Percentiles rank a stretch among this genome's conserved stretches.
Conservation (phyloP, 2,113 vertebrate genomes). For the Psilopsiagon aymara region DNA sequence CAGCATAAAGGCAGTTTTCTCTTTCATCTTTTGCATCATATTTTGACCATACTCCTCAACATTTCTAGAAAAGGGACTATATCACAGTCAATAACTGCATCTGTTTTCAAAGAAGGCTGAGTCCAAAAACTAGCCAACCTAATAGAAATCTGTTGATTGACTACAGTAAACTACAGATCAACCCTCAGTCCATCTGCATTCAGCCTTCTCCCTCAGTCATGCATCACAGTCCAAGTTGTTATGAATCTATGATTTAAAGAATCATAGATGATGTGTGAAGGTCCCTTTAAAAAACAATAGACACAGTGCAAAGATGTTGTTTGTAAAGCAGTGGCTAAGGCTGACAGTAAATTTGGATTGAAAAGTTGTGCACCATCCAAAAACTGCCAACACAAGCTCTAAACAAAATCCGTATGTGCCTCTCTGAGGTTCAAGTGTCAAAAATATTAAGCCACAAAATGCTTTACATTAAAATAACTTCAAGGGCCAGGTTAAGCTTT, state of each 20-base stretch:
- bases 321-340: background rate
- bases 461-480: slow-evolving; percentile 54
- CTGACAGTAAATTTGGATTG: slow-evolving; percentile 4
- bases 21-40: slow-evolving; percentile 35
- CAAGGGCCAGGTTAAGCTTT: slow-evolving; percentile 55
- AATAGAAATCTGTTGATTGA: slow-evolving; percentile 16
- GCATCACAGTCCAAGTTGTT: background rate
- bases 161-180: background rate
- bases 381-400: slow-evolving; percentile 39
- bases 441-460: slow-evolving; percentile 54
- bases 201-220: background rate
- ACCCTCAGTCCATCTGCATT: background rate
- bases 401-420: slow-evolving; percentile 58
- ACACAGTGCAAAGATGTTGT: background rate
- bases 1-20: background rate
- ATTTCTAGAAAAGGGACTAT: background rate
- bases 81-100: slow-evolving; percentile 15
- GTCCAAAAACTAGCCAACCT: background rate
- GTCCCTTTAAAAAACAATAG: background rate
- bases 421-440: slow-evolving; percentile 62
- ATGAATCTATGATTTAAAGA: slow-evolving; percentile 1
- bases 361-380: slow-evolving; percentile 47
- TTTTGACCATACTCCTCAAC: background rate
- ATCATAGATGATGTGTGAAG: background rate
- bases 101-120: background rate